Percentiles rank a stretch among this genome's conserved stretches.
Conservation (phyloP, 2,888 invertebrate genomes). For the Lymantria dispar region DNA sequence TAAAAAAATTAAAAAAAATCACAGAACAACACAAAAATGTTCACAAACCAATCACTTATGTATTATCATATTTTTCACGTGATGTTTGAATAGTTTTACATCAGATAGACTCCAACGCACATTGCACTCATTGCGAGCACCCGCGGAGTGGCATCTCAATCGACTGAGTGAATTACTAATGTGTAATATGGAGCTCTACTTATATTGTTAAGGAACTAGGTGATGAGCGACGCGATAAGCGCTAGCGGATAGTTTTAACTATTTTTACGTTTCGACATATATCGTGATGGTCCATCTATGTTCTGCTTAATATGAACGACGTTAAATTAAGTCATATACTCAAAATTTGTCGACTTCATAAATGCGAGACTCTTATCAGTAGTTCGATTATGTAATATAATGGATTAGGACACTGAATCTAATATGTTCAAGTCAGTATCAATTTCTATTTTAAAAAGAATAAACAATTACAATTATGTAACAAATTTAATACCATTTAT, state of each 20-base stretch:
- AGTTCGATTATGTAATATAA: too few relatives aligned
- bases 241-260: conserved; percentile 13
- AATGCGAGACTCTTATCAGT: too few relatives aligned
- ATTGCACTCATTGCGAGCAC: conserved; percentile 61
- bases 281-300: too few relatives aligned
- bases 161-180: conserved; percentile 60
- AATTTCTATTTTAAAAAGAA: too few relatives aligned
- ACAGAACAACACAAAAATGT: conserved; percentile 18
- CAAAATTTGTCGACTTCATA: too few relatives aligned
- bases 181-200: conserved; percentile 51
- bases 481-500: too few relatives aligned
- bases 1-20: conserved; percentile 3
- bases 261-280: neutral
- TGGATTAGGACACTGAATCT: too few relatives aligned
- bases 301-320: neutral
- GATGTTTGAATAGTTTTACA: conserved; percentile 16
- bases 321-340: neutral
- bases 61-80: conserved; percentile 21
- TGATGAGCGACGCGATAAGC: conserved; percentile 47
- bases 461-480: too few relatives aligned
- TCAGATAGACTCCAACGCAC: conserved; percentile 52
- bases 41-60: conserved; percentile 35
- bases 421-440: too few relatives aligned
- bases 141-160: conserved; percentile 66
- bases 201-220: conserved; percentile 32